phyloP scores from a whole-genome alignment of 2,797 vertebrate genomes.

The Sparus aurata region DNA sequence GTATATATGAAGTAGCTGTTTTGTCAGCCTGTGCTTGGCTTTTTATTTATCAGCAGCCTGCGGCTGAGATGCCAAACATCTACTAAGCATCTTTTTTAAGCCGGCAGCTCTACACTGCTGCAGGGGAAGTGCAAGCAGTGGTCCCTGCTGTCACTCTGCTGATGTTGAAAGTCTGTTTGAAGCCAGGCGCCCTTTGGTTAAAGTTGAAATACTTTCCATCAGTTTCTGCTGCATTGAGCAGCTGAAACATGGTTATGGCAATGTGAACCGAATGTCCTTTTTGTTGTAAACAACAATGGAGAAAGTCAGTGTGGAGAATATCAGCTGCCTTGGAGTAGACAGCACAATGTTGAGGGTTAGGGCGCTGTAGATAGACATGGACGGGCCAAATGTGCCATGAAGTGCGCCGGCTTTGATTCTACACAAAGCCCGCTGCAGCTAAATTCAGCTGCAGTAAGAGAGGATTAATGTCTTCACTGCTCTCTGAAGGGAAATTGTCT shows the following conservation, averaged over 20 bases:
- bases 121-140: constrained; percentile 50
- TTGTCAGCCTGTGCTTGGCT: constrained; percentile 55
- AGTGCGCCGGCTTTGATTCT: constrained; percentile 34
- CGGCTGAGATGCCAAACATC: constrained; percentile 65
- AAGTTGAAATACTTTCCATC: constrained; percentile 53
- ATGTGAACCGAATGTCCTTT: constrained; percentile 41
- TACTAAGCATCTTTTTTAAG: constrained; percentile 69
- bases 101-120: constrained; percentile 52
- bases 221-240: constrained; percentile 43
- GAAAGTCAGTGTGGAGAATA: background rate
- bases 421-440: constrained; percentile 43
- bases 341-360: constrained; percentile 12
- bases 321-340: constrained; percentile 34
- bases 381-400: constrained; percentile 33
- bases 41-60: constrained; percentile 65
- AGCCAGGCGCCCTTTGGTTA: constrained; percentile 58
- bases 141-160: constrained; percentile 68
- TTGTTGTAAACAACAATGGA: constrained; percentile 47
- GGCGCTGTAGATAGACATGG: constrained; percentile 19
- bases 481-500: constrained; percentile 28
- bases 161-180: constrained; percentile 66
- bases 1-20: constrained; percentile 51
- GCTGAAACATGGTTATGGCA: constrained; percentile 49
- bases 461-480: constrained; percentile 50
- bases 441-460: constrained; percentile 39